phyloP scores from a whole-genome alignment of 2,797 vertebrate species.

The Acrocephalus scirpaceus region DNA sequence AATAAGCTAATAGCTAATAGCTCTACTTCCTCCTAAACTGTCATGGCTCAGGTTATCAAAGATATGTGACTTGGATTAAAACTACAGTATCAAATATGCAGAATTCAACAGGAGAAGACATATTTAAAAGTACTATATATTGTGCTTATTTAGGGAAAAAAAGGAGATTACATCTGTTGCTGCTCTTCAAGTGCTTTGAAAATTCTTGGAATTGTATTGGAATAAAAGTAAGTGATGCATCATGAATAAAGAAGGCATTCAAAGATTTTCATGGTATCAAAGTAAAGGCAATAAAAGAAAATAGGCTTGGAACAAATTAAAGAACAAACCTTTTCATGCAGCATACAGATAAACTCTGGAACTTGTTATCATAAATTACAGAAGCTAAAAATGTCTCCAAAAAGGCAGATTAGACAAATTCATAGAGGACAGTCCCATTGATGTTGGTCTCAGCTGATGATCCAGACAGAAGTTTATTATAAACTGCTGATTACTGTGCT shows the following conservation, averaged over 20 bases:
- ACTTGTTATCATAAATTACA: not conserved
- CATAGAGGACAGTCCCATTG: not conserved
- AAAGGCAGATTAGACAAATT: not conserved
- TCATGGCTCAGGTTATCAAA: not conserved
- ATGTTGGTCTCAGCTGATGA: not conserved
- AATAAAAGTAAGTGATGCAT: not conserved
- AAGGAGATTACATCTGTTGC: not conserved
- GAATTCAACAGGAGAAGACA: not conserved
- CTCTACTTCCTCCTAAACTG: not conserved
- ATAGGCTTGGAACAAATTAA: not conserved
- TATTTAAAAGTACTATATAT: not conserved
- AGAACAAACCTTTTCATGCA: not conserved
- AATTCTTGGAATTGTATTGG: not conserved
- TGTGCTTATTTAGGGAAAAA: not conserved
- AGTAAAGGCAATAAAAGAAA: not conserved
- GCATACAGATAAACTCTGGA: not conserved
- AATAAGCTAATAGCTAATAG: not conserved
- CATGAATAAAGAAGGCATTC: not conserved
- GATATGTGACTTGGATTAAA: not conserved
- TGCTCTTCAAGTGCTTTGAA: not conserved
- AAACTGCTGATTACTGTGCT: not conserved
- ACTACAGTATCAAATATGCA: not conserved
- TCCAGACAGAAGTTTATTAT: not conserved
- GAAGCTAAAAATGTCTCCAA: not conserved
- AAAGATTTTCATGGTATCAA: not conserved